Conservation (phyloP, 2,113 vertebrate species). For the Scatophagus argus region DNA sequence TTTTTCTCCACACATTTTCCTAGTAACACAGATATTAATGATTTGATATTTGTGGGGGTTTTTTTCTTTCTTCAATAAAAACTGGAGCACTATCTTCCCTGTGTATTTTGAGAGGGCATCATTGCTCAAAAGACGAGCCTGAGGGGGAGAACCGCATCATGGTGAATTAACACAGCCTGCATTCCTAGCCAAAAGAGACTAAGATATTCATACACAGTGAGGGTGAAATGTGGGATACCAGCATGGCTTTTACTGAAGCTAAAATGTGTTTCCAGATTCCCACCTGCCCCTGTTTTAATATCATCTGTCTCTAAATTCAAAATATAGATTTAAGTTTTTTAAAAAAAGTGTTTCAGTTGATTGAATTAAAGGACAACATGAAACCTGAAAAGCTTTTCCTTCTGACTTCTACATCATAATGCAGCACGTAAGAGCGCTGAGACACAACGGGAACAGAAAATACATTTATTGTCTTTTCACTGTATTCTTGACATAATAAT, state of each 20-base stretch:
- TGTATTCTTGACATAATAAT: conserved; percentile 11
- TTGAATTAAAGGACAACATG: background rate
- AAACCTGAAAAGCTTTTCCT: no score
- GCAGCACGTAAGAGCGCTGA: conserved; percentile 10
- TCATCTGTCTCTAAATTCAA: conserved; percentile 12
- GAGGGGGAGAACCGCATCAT: conserved; percentile 18
- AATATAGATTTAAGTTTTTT: conserved; percentile 2
- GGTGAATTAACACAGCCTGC: conserved; percentile 31
- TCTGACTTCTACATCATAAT: conserved; percentile 15
- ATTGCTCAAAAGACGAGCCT: conserved; percentile 29
- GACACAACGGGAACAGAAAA: conserved; percentile 36
- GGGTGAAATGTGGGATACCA: background rate
- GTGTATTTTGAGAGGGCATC: conserved; percentile 5
- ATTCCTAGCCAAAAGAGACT: conserved; percentile 21
- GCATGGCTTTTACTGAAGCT: conserved; percentile 1
- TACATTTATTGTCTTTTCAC: conserved; percentile 31
- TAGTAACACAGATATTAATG: conserved; percentile 24
- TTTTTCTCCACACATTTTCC: background rate
- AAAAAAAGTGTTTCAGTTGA: conserved; percentile 23
- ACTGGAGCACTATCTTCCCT: conserved; percentile 21
- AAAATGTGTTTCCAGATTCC: conserved; percentile 11
- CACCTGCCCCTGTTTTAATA: conserved; percentile 17
- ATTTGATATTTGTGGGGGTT: background rate
- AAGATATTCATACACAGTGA: conserved; percentile 11
- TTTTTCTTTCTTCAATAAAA: conserved; percentile 1